Base-by-base conservation (phyloP, 1,140 invertebrate genomes). In the Oncopeltus fasciatus region DNA sequence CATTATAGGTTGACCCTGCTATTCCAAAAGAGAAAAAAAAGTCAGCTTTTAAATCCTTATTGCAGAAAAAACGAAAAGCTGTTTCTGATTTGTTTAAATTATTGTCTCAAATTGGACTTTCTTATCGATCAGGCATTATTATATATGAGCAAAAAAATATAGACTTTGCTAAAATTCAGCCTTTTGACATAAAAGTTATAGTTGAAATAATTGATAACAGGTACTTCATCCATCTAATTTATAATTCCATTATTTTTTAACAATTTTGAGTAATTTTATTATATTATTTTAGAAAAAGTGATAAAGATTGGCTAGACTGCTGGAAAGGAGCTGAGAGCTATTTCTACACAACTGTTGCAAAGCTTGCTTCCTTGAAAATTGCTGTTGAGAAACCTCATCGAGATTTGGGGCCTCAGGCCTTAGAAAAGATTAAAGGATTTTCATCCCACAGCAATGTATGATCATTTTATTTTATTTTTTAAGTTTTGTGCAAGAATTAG, bases 361-460 rank as follows among this genome's bases (percentile, higher is more conserved):
- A 86, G 53, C 74, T 84, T 58, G 78, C 84, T 46, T 75, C 83
- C 1, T 75, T 95, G 8, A 78, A 82, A 20, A 76, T 74, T 51
- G 76, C 82, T 18, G 70, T 88, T 67, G 62, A 78, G 33, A 67
- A 69, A 2, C 85, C 86, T 0, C 81, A 86, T 31, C 81, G 84
- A 66, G 90, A 95, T 69, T 72, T 97, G 28, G 88, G 87, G 11
- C 73, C 83, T 0, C 83, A 82, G 43, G 88, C 89, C 66, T 82
- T 91, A 53, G 88, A 94, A 61, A 78, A 91, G 59, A 87, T 89
- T 66, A 83, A 83, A 74, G 94, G 94, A 46, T 92, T 86, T 70
- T 77, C 83, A 0, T 76, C 79, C 57, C 82, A 88, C 66, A 24
- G 12, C 9, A 53, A 53, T 53, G 49, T 53, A 46, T 46, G 44